Evolutionary conservation across 2,888 invertebrate species (phyloP).

Genomic region (Microctonus hyperodae): DNA sequence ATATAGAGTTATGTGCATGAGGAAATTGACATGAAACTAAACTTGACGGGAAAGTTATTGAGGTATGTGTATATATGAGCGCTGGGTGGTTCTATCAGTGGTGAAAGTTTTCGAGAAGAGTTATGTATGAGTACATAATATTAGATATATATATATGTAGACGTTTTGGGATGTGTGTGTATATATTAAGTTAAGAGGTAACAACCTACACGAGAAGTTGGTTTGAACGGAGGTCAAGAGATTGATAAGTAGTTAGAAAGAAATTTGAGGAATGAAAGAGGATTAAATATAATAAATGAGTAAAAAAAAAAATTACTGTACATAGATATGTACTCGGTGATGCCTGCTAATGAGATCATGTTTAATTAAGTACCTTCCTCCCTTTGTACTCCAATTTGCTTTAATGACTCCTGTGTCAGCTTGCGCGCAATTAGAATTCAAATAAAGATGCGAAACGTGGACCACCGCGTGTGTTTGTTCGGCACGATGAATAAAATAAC

Average conservation of each 20-base stretch:
- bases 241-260: slow-evolving; percentile 23
- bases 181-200: neutral
- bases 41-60: slow-evolving; percentile 3
- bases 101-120: slow-evolving; percentile 6
- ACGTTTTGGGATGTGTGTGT: neutral
- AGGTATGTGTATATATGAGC: neutral
- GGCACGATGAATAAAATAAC: slow-evolving; percentile 26
- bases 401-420: slow-evolving; percentile 36
- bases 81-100: neutral
- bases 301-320: no score
- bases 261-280: slow-evolving; percentile 10
- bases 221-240: slow-evolving; percentile 27
- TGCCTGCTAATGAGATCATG: slow-evolving; percentile 37
- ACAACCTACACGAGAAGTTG: slow-evolving; percentile 17
- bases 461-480: slow-evolving; percentile 28
- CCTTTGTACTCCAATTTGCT: slow-evolving; percentile 29
- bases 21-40: slow-evolving; percentile 1
- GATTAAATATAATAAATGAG: no score
- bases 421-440: slow-evolving; percentile 31
- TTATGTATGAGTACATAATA: neutral
- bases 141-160: neutral
- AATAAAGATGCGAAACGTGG: slow-evolving; percentile 34
- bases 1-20: slow-evolving; percentile 1
- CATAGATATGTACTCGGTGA: slow-evolving; percentile 18
- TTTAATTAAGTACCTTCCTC: slow-evolving; percentile 26